Percentiles rank a stretch among this genome's conserved stretches.
These are phyloP conservation scores for Hiodon alosoides DNA, from an alignment of 2,113 vertebrate species.

Conservation along the genomic window DNA sequence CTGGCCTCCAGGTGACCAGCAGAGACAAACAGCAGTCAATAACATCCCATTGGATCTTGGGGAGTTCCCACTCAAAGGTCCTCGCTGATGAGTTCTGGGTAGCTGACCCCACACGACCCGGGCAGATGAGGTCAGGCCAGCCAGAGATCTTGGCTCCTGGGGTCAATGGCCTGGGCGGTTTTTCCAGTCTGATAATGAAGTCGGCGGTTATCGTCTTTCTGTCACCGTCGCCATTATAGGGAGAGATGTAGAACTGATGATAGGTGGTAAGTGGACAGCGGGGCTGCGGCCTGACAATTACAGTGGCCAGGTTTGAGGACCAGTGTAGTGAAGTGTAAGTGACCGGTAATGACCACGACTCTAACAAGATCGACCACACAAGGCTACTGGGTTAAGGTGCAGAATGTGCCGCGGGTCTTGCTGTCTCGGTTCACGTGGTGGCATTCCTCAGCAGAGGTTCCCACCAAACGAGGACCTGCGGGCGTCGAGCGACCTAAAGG, in stretches of 20 bases:
- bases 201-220: conserved; percentile 91
- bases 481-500: too few species aligned
- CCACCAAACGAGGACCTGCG: conserved; percentile 44
- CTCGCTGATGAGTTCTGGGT: conserved; percentile 61
- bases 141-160: conserved; percentile 57
- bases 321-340: conserved; percentile 63
- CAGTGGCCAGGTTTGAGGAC: conserved; percentile 49
- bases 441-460: conserved; percentile 24
- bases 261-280: conserved; percentile 73
- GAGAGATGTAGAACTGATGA: conserved; percentile 59
- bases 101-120: conserved; percentile 76
- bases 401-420: too few species aligned
- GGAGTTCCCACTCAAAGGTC: too few species aligned
- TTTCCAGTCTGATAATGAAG: conserved; percentile 82
- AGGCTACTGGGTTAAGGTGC: conserved; percentile 35
- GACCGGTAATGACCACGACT: conserved; percentile 52
- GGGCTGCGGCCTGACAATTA: conserved; percentile 62
- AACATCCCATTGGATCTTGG: conserved; percentile 32
- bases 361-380: conserved; percentile 41
- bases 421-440: too few species aligned
- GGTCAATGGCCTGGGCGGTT: conserved; percentile 67
- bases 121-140: conserved; percentile 70
- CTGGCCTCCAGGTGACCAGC: conserved; percentile 46
- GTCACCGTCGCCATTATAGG: conserved; percentile 76
- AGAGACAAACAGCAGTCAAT: conserved; percentile 59